These are phyloP conservation scores for Phaedon cochleariae DNA, from an alignment of 2,888 invertebrate species.

Conservation along the genomic window DNA sequence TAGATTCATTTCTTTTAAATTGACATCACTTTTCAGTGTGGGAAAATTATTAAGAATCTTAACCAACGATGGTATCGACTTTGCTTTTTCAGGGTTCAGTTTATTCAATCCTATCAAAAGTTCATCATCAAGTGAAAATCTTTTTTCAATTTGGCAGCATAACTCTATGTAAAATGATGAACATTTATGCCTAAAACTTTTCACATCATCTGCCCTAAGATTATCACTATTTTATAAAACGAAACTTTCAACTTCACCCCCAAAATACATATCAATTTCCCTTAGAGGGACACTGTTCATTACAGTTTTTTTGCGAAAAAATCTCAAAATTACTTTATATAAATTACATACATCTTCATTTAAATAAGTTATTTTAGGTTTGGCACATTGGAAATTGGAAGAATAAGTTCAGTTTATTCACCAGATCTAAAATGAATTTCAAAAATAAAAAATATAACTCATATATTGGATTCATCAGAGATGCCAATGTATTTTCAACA, in stretches of 20 bases:
- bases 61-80: not conserved
- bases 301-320: not conserved
- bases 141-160: conserved; percentile 7
- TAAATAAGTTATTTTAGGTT: conserved; percentile 21
- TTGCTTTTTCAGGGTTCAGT: not conserved
- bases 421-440: conserved; percentile 14
- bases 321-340: not conserved
- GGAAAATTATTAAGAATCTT: not conserved
- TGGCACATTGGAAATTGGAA: conserved; percentile 25
- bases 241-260: not conserved
- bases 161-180: conserved; percentile 6
- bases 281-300: not conserved
- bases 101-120: not conserved
- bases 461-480: conserved; percentile 14
- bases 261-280: conserved; percentile 3
- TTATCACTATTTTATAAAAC: not conserved
- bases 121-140: not conserved
- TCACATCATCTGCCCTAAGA: not conserved
- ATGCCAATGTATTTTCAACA: conserved; percentile 3
- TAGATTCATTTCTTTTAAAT: not conserved
- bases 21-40: not conserved
- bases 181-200: not conserved
- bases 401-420: conserved; percentile 19
- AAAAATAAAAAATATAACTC: conserved; percentile 24
- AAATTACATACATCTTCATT: conserved; percentile 20